Conservation (phyloP, 1,140 invertebrate species). For the Oreohelix idahoensis region DNA sequence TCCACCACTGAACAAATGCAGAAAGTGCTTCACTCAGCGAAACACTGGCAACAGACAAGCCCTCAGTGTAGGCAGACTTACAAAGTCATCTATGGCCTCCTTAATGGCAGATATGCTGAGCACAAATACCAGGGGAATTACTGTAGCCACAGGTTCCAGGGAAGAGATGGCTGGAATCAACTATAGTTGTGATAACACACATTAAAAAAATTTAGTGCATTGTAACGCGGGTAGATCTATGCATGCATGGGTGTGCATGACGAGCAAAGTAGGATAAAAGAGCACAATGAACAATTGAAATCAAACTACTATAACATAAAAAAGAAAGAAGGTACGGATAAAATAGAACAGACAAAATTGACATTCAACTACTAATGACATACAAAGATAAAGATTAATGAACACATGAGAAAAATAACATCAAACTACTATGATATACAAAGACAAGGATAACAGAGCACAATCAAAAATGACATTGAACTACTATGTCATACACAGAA, state of each 20-base stretch:
- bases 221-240: neutral
- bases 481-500: too few species aligned
- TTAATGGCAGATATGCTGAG: slow-evolving; percentile 95
- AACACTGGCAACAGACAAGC: neutral
- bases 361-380: too few species aligned
- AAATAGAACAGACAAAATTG: too few species aligned
- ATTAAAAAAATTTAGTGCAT: neutral
- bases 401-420: too few species aligned
- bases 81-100: slow-evolving; percentile 99
- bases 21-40: neutral
- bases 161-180: slow-evolving; percentile 98
- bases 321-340: neutral
- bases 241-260: neutral
- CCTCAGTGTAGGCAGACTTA: slow-evolving; percentile 77
- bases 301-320: neutral
- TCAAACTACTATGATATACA: too few species aligned
- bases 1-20: neutral
- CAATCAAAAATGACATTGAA: too few species aligned
- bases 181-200: slow-evolving; percentile 75
- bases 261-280: neutral
- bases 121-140: slow-evolving; percentile 96
- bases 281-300: neutral
- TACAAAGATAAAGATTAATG: too few species aligned
- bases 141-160: slow-evolving; percentile 95
- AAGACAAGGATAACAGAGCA: too few species aligned